These are phyloP conservation scores for Homalodisca vitripennis DNA, from an alignment of 1,140 invertebrate species.

Conservation along the genomic window DNA sequence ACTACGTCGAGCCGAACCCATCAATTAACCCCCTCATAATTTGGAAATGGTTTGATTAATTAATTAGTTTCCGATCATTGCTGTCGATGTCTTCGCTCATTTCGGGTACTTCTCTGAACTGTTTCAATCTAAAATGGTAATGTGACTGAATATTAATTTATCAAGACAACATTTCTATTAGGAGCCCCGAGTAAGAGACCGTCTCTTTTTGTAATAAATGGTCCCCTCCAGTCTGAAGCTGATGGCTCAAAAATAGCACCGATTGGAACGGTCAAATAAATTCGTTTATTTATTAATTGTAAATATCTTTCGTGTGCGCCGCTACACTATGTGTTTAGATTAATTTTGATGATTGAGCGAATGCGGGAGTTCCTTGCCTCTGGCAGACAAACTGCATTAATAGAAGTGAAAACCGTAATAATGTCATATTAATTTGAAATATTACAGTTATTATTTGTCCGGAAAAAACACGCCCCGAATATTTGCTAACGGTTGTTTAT, in stretches of 20 bases:
- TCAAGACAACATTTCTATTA: conserved; percentile 20
- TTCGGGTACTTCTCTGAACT: conserved; percentile 6
- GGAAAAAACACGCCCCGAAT: too few relatives aligned
- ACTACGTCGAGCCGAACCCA: conserved; percentile 14
- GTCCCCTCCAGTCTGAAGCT: neutral
- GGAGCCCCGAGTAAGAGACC: neutral
- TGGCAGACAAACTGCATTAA: too few relatives aligned
- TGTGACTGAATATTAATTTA: conserved; percentile 14
- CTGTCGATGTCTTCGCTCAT: neutral
- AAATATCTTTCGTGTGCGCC: too few relatives aligned
- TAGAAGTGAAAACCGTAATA: too few relatives aligned
- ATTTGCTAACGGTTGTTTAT: too few relatives aligned
- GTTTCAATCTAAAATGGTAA: conserved; percentile 24
- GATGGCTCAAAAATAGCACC: neutral
- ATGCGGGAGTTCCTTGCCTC: too few relatives aligned
- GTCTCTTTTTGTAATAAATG: conserved; percentile 5
- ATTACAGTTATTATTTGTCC: too few relatives aligned
- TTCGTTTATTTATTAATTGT: too few relatives aligned
- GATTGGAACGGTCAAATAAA: neutral
- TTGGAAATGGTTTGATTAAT: conserved; percentile 24
- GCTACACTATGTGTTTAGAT: too few relatives aligned
- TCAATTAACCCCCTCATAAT: conserved; percentile 13
- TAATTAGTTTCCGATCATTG: conserved; percentile 20
- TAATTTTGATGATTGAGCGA: too few relatives aligned
- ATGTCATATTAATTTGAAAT: too few relatives aligned